A percentile compares a stretch with the other conserved stretches of the same genome.
Evolutionary conservation across 2,113 vertebrate genomes (phyloP).

Genomic region (Pandion haliaetus): DNA sequence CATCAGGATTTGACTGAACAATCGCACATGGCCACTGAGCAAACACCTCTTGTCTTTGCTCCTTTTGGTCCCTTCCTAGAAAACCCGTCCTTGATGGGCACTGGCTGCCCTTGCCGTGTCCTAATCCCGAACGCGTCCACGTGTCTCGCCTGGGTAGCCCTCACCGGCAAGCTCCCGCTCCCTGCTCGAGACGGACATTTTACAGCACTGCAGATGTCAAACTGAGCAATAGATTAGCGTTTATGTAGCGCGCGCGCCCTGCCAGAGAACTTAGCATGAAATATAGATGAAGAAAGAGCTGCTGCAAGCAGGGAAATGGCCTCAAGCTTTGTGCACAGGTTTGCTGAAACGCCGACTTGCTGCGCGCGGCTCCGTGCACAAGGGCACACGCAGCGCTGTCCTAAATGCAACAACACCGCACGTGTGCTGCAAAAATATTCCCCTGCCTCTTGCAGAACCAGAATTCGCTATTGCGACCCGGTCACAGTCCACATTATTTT

Average conservation of each 20-base stretch:
- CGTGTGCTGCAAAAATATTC: not conserved
- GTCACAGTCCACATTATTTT: not conserved
- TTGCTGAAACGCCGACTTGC: not conserved
- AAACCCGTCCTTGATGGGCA: not conserved
- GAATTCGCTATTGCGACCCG: not conserved
- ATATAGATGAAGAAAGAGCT: not conserved
- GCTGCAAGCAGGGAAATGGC: not conserved
- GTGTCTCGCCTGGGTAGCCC: not conserved
- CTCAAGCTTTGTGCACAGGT: not conserved
- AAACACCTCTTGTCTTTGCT: not conserved
- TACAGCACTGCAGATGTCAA: not conserved
- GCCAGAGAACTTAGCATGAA: not conserved
- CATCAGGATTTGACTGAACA: not conserved
- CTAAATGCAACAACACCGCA: not conserved
- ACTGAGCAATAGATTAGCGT: fast-evolving
- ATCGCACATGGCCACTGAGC: not conserved
- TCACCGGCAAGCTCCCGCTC: not conserved
- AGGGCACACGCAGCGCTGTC: not conserved
- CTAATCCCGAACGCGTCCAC: fast-evolving
- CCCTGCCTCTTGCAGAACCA: not conserved
- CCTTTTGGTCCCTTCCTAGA: not conserved
- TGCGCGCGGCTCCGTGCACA: not conserved
- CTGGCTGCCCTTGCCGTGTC: not conserved
- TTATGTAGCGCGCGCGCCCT: not conserved
- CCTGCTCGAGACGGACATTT: not conserved